Percentiles rank a stretch among this genome's conserved stretches.
These are phyloP conservation scores for Cryptoblepharus egeriae DNA, from an alignment of 2,797 vertebrate genomes.

Conservation along the genomic window DNA sequence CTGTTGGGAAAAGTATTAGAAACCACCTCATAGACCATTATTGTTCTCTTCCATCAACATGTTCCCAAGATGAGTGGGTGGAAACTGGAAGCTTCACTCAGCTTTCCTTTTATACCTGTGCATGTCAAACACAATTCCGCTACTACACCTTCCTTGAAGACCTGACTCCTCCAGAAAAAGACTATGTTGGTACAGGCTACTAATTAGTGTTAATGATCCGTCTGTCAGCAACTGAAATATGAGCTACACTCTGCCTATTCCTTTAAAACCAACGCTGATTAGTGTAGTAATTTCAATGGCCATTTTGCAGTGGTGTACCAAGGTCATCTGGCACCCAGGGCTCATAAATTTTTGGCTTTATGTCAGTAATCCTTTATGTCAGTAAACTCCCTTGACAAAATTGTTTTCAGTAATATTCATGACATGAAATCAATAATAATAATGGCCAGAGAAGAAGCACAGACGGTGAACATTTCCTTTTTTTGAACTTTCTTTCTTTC, in stretches of 20 bases:
- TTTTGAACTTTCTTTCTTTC: too few relatives aligned
- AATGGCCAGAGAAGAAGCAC: too few relatives aligned
- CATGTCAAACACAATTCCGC: conserved; percentile 48
- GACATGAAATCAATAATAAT: too few relatives aligned
- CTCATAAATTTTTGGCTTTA: too few relatives aligned
- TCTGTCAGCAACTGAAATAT: conserved; percentile 30
- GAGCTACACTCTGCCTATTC: conserved; percentile 25
- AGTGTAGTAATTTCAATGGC: neutral
- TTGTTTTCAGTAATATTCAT: too few relatives aligned
- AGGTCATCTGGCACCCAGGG: too few relatives aligned
- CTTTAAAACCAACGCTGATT: conserved; percentile 23
- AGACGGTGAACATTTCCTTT: too few relatives aligned
- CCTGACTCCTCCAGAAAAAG: conserved; percentile 17
- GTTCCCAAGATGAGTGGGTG: conserved; percentile 55
- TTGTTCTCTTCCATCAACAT: conserved; percentile 18
- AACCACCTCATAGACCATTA: conserved; percentile 40
- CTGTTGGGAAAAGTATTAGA: conserved; percentile 52
- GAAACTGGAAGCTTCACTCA: conserved; percentile 67
- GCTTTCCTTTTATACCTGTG: conserved; percentile 47
- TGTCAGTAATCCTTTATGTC: too few relatives aligned
- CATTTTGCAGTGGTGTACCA: neutral
- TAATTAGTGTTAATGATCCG: conserved; percentile 36
- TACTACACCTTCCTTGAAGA: conserved; percentile 52
- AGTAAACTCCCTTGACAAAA: too few relatives aligned
- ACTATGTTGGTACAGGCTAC: conserved; percentile 33